Evolutionary conservation across 35 echinoderm and acorn worm species (phyloP), one percentile per base, ranked within the genome.

Genomic region (Eucidaris tribuloides): DNA sequence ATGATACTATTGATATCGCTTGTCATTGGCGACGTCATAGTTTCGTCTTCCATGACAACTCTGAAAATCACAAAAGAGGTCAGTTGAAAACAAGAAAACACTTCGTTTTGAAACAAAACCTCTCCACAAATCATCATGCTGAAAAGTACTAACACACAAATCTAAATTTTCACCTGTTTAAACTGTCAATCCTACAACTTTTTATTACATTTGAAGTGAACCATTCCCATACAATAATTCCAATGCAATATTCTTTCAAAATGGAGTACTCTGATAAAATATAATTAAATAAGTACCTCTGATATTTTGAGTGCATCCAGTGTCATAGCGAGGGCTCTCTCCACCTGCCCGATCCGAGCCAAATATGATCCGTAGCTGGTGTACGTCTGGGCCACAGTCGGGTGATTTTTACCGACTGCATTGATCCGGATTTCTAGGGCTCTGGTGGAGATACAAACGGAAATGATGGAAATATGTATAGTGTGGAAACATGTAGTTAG

Each of bases 351-450:
- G 19, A 79, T 24, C 20, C 74, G 30, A 44, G 41, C 18, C 15
- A 91, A 56, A 35, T 79, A 84, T 7, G 55, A 50, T 15, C 89
- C 89, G 46, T 85, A 91, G 15, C 33, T 71, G 46, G 68, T 74
- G 72, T 86, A 45, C 3, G 76, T 79, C 62, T 85, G 62, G 0
- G 89, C 82, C 31, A 81, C 63, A 20, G 45, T 77, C 27, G 58
- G 82, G 71, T 91, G 89, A 18, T 81, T 58, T 25, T 52, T 63
- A 52, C 83, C 89, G 0, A 72, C 36, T 0, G 89, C 89, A 44
- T 92, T 92, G 3, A 55, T 58, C 7, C 88, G 88, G 23, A 84
- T 91, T 29, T 91, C 88, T 49, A 91, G 43, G 28, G 88, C 81
- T 44, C 87, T 89, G 65, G 3, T 24, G 46, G 29, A 42, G 7